These are phyloP conservation scores for Aptenodytes patagonicus DNA, from an alignment of 2,113 vertebrate species.

Conservation along the genomic window DNA sequence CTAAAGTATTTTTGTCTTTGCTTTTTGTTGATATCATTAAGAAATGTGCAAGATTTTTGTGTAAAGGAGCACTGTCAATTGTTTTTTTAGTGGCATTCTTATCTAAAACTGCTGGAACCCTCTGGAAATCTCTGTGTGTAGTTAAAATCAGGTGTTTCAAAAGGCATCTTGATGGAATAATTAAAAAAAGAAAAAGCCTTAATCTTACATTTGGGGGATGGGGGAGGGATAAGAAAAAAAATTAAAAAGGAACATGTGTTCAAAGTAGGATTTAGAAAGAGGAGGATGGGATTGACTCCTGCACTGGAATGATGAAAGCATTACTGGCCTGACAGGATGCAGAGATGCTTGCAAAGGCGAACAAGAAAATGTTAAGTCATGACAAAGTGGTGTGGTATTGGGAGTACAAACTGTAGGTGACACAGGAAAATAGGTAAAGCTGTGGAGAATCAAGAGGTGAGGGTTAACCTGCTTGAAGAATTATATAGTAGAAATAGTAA, in stretches of 20 bases:
- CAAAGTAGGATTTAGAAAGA: background rate
- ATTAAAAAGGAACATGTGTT: background rate
- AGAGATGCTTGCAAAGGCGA: background rate
- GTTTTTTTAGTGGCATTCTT: background rate
- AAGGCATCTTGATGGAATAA: background rate
- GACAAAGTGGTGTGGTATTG: background rate
- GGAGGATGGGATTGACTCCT: background rate
- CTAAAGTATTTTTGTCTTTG: background rate
- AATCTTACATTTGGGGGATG: background rate
- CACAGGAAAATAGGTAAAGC: background rate
- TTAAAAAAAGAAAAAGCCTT: background rate
- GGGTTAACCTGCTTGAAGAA: background rate
- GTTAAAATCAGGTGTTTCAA: background rate
- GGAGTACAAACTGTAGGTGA: background rate
- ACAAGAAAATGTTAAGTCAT: background rate
- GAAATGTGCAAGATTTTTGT: background rate
- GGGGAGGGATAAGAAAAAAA: background rate
- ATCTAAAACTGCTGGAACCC: background rate
- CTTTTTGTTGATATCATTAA: background rate
- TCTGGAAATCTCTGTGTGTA: background rate
- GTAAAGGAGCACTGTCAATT: background rate
- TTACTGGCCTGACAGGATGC: background rate
- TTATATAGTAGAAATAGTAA: background rate
- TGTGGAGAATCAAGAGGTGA: background rate
- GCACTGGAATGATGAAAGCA: background rate